Evolutionary conservation across 2,888 invertebrate genomes (phyloP).

Genomic region (Cephus spinipes): DNA sequence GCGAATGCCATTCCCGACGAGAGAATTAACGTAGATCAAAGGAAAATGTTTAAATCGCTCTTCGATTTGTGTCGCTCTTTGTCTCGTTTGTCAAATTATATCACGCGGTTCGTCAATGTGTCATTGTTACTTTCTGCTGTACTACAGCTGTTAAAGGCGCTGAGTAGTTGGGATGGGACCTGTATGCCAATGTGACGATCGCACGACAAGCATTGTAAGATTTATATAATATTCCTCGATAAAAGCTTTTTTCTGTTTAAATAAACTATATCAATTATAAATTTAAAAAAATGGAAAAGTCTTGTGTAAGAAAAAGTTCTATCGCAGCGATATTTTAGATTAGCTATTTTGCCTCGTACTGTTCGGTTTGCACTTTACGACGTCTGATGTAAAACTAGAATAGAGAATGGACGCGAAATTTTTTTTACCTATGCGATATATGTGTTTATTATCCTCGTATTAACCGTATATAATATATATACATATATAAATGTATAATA

Average conservation of each 20-base stretch:
- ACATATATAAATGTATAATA: no score
- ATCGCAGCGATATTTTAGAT: no score
- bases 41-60: constrained; percentile 3
- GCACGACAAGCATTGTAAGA: background rate
- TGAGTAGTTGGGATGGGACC: background rate
- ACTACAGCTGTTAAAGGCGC: background rate
- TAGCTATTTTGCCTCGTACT: no score
- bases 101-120: background rate
- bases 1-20: background rate
- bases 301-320: no score
- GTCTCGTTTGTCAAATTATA: background rate
- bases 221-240: background rate
- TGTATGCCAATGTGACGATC: background rate
- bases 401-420: no score
- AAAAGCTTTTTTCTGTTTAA: background rate
- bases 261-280: background rate
- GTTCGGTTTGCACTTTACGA: no score
- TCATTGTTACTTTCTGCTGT: background rate
- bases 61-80: constrained; percentile 1
- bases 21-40: constrained; percentile 2
- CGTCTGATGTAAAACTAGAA: no score
- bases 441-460: no score
- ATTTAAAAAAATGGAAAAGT: no score
- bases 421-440: no score
- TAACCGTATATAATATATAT: no score